Base-by-base conservation (phyloP, 2,888 invertebrate species). In the Cephonodes hylas region DNA sequence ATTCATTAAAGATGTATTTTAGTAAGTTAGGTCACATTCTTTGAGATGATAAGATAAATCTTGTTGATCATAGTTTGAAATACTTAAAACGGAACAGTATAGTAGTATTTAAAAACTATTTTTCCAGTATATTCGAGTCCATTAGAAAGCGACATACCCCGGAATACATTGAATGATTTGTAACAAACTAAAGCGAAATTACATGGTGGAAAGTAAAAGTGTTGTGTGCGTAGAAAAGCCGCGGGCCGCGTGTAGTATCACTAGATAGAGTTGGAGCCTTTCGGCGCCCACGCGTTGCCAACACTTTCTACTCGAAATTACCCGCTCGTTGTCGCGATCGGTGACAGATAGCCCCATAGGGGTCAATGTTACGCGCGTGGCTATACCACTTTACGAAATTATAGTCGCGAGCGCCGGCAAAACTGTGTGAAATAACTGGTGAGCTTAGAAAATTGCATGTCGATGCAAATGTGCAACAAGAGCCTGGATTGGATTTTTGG, bases 121-220 rank as follows among this genome's bases (percentile, higher is more conserved):
- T 20, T 53, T 31, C 10, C 1, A 8, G 18, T 31, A 18, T 7
- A 4, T 23, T n/a, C 23, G 6, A 18, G 18, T 31, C 31, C 53
- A 53, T 53, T 53, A 53, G 53, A 53, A 53, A 53, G 53, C 31
- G 18, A 31, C 23, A 45, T 53, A 27, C 3, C 8, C 10, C 8
- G 20, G 45, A 10, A 27, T 48, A 25, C 27, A 48, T 48, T n/a
- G n/a, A n/a, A 25, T 27, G 25, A 22, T 27, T 48, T 15, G 53
- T 53, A 31, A 53, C 27, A 31, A 53, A n/a, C 18, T 20, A 60
- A 66, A 66, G 74, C 72, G 66, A 65, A 68, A 66, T 72, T 68
- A 68, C 67, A 66, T 62, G 65, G 66, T 65, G 70, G 80, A 87
- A 87, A 88, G 88, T 88, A 88, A 88, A 87, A 88, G 88, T 86